Percentiles rank a stretch among this genome's conserved stretches.
These are phyloP conservation scores for Oligia strigilis DNA, from an alignment of 2,888 invertebrate species.

Conservation along the genomic window DNA sequence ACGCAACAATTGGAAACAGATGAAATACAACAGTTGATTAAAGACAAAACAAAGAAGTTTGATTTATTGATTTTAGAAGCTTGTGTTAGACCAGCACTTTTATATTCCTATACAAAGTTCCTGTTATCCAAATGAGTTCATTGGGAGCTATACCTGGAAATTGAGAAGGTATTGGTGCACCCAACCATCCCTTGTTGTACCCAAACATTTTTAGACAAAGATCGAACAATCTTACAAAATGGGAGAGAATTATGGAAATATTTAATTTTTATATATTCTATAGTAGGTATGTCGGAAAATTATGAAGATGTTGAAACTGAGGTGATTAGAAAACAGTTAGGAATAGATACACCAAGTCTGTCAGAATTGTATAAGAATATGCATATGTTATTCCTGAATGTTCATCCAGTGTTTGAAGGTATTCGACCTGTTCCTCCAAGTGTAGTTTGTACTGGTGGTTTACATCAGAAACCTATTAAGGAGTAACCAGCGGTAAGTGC, in stretches of 20 bases:
- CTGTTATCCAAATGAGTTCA: constrained; percentile 71
- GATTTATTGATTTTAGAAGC: constrained; percentile 67
- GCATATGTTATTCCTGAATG: constrained; percentile 78
- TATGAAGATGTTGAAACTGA: constrained; percentile 57
- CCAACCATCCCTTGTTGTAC: constrained; percentile 69
- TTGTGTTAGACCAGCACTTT: constrained; percentile 50
- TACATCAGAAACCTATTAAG: constrained; percentile 77
- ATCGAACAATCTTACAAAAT: too few relatives aligned
- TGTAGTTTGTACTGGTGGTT: constrained; percentile 81
- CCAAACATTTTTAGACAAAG: too few relatives aligned
- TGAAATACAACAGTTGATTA: constrained; percentile 62
- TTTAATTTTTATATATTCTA: too few relatives aligned
- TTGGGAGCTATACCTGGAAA: constrained; percentile 60
- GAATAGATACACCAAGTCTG: constrained; percentile 57
- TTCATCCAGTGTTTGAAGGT: constrained; percentile 76
- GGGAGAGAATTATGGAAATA: too few relatives aligned
- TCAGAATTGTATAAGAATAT: constrained; percentile 71
- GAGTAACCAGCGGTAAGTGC: constrained; percentile 75
- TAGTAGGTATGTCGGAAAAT: too few relatives aligned
- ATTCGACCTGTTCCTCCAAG: constrained; percentile 80
- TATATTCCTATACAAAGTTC: constrained; percentile 66
- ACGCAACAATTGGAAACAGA: constrained; percentile 59
- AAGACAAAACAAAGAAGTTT: constrained; percentile 49
- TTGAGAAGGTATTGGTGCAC: constrained; percentile 67
- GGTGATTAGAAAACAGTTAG: constrained; percentile 53